Conservation (phyloP, 2,888 invertebrate genomes). For the Norana najaformis region DNA sequence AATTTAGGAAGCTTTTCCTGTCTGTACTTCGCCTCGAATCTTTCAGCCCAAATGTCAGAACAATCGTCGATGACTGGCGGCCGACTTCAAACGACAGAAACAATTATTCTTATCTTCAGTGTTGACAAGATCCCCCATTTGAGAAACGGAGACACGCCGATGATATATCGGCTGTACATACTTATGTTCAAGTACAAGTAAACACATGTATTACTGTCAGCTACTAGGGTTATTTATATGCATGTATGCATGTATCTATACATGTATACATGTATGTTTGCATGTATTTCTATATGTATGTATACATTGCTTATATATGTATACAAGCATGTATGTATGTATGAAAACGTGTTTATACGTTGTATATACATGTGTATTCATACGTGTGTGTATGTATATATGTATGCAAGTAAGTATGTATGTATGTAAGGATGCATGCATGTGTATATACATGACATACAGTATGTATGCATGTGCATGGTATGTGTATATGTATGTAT, state of each 20-base stretch:
- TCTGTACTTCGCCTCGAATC: too few relatives aligned
- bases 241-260: not conserved
- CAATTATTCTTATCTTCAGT: not conserved
- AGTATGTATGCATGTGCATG: too few relatives aligned
- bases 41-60: too few relatives aligned
- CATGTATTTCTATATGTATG: not conserved
- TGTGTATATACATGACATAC: too few relatives aligned
- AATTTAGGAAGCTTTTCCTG: not conserved
- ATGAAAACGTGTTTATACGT: too few relatives aligned
- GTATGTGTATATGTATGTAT: too few relatives aligned
- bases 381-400: not conserved
- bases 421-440: too few relatives aligned
- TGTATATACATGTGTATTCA: too few relatives aligned
- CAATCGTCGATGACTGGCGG: not conserved
- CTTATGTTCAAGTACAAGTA: too few relatives aligned
- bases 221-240: not conserved
- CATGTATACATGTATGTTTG: not conserved
- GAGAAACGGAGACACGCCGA: not conserved
- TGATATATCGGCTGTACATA: not conserved
- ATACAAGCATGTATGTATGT: not conserved
- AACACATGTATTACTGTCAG: not conserved
- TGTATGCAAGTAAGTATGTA: too few relatives aligned
- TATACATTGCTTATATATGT: too few relatives aligned
- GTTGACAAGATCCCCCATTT: not conserved
- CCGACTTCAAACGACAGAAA: not conserved